Evolutionary conservation across 2,113 vertebrate species (phyloP), one percentile per base, ranked within the genome.

Genomic region (Illadopsis cleaveri): DNA sequence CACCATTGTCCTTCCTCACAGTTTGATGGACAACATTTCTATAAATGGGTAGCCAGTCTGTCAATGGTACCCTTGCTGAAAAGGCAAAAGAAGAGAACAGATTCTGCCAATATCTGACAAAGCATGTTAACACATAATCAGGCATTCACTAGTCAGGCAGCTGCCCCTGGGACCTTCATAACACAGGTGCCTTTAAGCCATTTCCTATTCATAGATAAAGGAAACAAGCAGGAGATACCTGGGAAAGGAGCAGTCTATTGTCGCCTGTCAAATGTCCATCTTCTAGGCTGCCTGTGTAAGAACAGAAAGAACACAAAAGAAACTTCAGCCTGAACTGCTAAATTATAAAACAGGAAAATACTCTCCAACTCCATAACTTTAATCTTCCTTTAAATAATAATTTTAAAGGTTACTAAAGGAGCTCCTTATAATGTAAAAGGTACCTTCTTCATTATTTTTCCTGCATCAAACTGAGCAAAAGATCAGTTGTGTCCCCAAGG

Each of bases 11-110:
- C 98, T 98, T 98, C 98, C 98, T 98, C 98, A 98, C 98, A 98
- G 98, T 99, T 99, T 99, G 98, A 99, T 98, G 99, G 99, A 99
- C 99, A 99, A 99, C 98, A 99, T 98, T 99, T 98, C 98, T 99
- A 99, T 99, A 99, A 99, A 99, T 98, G 98, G 97, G 98, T 98
- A 98, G 98, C 98, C 98, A 98, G 98, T 98, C 98, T 98, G 98
- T 98, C 98, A 98, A 98, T 98, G 98, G 98, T 97, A 98, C 98
- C 98, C 98, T 98, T 97, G 98, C 98, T 98, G 98, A 98, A 99
- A 98, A 98, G 98, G 98, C 97, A 98, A 98, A 98, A 98, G 98
- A 98, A 98, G 98, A 98, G 98, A 98, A 98, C 98, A 98, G 98
- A 98, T 98, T 98, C 98, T 98, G 98, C 98, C 98, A 98, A 98